phyloP scores from a whole-genome alignment of 2,113 vertebrate species.

The Myiozetetes cayanensis region DNA sequence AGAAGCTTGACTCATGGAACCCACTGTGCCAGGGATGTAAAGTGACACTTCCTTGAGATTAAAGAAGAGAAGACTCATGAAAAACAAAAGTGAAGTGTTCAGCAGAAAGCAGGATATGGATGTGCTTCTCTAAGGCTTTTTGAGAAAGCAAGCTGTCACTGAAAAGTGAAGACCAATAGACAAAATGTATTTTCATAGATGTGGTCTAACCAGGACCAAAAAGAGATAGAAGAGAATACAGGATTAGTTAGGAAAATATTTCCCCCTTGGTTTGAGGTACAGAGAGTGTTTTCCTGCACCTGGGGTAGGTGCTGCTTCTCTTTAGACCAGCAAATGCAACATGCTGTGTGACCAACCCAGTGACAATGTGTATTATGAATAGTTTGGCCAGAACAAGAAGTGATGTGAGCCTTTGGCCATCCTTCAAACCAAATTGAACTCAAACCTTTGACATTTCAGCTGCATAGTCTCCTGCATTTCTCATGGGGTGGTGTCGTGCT shows the following conservation, averaged over 20 bases:
- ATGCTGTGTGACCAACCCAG: not conserved
- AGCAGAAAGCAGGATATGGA: not conserved
- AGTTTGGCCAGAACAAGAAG: conserved; percentile 40
- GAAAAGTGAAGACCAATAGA: not conserved
- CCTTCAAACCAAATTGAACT: conserved; percentile 58
- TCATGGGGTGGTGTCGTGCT: conserved; percentile 3
- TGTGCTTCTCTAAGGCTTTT: not conserved
- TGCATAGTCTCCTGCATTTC: conserved; percentile 44
- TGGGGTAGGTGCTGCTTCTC: not conserved
- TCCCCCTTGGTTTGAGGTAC: not conserved
- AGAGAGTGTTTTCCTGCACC: not conserved
- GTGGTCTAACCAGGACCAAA: not conserved
- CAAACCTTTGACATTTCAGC: conserved; percentile 65
- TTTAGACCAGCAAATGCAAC: not conserved
- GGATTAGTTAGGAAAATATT: not conserved
- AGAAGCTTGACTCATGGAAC: not conserved
- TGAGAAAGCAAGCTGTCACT: not conserved
- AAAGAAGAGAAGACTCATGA: not conserved
- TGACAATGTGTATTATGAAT: not conserved
- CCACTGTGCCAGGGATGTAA: not conserved
- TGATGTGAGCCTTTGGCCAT: conserved; percentile 58
- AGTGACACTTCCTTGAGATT: not conserved
- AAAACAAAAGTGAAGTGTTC: not conserved
- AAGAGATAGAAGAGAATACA: not conserved
- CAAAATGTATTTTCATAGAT: not conserved